Conservation (phyloP, 1,140 invertebrate species). For the Macrostomum lignano region DNA sequence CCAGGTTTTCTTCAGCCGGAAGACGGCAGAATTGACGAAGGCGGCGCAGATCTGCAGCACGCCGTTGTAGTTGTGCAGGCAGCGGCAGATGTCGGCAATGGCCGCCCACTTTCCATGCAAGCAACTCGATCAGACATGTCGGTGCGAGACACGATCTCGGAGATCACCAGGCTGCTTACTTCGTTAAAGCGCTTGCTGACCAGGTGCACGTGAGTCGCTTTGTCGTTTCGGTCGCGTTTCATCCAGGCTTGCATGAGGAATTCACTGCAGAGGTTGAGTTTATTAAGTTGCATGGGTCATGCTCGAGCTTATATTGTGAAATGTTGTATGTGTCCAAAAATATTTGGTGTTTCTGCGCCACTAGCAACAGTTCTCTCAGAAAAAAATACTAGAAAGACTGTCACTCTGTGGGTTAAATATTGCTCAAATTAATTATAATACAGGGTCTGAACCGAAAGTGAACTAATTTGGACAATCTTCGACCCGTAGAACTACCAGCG, state of each 20-base stretch:
- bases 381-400: no score
- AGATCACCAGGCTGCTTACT: conserved; percentile 51
- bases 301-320: no score
- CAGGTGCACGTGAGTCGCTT: conserved; percentile 53
- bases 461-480: no score
- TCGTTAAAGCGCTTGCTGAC: conserved; percentile 75
- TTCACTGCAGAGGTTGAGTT: conserved; percentile 50
- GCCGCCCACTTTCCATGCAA: conserved; percentile 76
- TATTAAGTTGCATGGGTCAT: no score
- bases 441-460: no score
- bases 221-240: conserved; percentile 50
- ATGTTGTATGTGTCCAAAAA: no score
- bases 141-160: conserved; percentile 47
- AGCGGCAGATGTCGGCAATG: conserved; percentile 61
- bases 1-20: conserved; percentile 66
- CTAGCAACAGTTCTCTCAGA: no score
- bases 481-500: no score
- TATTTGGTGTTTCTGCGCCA: no score
- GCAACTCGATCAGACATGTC: conserved; percentile 41
- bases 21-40: conserved; percentile 61
- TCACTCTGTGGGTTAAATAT: no score
- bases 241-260: conserved; percentile 71
- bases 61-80: conserved; percentile 73
- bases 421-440: no score
- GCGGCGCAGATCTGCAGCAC: conserved; percentile 74